Evolutionary conservation across 2,113 vertebrate species (phyloP).

Genomic region (Sebastes schlegelii): DNA sequence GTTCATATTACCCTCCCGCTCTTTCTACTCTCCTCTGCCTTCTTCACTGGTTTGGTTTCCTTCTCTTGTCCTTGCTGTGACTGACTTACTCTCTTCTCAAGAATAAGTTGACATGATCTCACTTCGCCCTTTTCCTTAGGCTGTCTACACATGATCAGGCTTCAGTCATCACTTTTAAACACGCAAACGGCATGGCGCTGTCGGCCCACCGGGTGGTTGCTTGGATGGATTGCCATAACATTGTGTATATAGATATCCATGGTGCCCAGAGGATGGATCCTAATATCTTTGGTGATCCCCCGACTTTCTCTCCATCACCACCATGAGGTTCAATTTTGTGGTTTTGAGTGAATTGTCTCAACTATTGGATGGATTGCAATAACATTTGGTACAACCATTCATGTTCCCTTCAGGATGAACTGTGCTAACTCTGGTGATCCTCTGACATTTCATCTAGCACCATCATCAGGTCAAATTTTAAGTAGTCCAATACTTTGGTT

Average conservation of each 20-base stretch:
- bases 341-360: background rate
- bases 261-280: background rate
- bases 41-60: conserved; percentile 19
- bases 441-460: background rate
- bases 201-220: background rate
- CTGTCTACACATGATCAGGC: background rate
- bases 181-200: background rate
- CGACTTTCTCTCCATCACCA: background rate
- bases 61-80: background rate
- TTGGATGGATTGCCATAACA: background rate
- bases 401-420: background rate
- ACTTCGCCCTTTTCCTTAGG: background rate
- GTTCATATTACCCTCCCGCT: background rate
- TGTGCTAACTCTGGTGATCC: background rate
- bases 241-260: background rate
- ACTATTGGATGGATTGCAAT: too few relatives aligned
- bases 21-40: background rate
- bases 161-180: background rate
- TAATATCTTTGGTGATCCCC: background rate
- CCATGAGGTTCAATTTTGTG: background rate
- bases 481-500: background rate
- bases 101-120: background rate
- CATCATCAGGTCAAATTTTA: background rate
- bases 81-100: background rate
- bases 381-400: background rate